Evolutionary conservation across 1,140 invertebrate species (phyloP).

Genomic region (Drosophila punjabiensis): DNA sequence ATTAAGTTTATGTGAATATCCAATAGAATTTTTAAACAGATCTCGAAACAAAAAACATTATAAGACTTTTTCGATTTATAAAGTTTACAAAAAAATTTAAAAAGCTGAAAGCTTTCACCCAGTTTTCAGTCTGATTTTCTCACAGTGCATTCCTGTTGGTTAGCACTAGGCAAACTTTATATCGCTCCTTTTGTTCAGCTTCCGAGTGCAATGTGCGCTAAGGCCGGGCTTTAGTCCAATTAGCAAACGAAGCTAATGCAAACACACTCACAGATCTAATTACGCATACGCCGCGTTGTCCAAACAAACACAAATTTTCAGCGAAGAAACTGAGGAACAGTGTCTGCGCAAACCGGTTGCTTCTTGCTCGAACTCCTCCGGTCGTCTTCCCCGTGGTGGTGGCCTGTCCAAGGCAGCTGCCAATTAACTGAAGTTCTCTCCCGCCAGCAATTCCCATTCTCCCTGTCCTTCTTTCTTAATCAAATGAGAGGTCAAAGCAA

Average conservation of each 20-base stretch:
- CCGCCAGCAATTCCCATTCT: not conserved
- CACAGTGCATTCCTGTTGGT: not conserved
- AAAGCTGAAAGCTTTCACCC: too few species aligned
- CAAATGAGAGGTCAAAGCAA: not conserved
- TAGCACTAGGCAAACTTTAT: conserved; percentile 9
- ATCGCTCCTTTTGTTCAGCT: conserved; percentile 14
- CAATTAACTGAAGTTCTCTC: conserved; percentile 33
- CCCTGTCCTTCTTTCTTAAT: conserved; percentile 6
- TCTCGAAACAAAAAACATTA: too few species aligned
- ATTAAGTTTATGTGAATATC: too few species aligned
- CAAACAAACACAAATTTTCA: conserved; percentile 30
- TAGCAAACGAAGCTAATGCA: conserved; percentile 49
- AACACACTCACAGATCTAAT: conserved; percentile 66
- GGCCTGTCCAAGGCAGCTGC: conserved; percentile 32
- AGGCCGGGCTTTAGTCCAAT: conserved; percentile 60
- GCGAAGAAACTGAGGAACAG: conserved; percentile 17
- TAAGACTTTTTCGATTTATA: too few species aligned
- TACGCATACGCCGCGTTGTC: conserved; percentile 68
- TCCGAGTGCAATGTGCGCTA: conserved; percentile 40
- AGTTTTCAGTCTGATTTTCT: not conserved
- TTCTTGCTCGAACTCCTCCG: conserved; percentile 21
- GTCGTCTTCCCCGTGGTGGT: conserved; percentile 6
- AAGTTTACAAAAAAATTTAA: too few species aligned
- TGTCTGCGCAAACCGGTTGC: conserved; percentile 48
- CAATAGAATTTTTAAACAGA: too few species aligned